phyloP scores from a whole-genome alignment of 2,113 vertebrate species.

The Dolichotis patagonum region DNA sequence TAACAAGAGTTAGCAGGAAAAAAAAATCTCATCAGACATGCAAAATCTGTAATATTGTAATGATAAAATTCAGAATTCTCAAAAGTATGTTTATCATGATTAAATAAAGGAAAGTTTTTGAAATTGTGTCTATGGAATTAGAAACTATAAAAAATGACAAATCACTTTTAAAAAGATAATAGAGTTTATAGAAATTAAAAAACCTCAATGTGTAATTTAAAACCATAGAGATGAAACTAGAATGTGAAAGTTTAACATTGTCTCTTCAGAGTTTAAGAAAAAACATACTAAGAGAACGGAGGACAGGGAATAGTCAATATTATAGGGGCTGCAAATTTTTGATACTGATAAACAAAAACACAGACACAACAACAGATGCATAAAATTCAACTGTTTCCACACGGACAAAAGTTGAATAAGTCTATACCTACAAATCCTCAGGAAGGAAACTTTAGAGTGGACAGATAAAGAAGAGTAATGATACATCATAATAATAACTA shows the following conservation, averaged over 20 bases:
- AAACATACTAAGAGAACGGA: not conserved
- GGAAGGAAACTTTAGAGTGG: not conserved
- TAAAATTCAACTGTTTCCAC: constrained; percentile 15
- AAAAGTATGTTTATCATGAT: not conserved
- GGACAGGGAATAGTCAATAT: not conserved
- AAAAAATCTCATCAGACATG: not conserved
- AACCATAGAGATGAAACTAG: not conserved
- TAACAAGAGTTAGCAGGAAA: not conserved
- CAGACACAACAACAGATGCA: not conserved
- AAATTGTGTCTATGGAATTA: not conserved
- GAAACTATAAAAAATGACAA: not conserved
- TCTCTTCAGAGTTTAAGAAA: not conserved
- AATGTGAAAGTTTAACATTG: not conserved
- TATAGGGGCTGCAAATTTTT: not conserved
- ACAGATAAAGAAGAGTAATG: not conserved
- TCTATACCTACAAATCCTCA: not conserved
- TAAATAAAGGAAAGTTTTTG: not conserved
- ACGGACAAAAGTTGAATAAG: constrained; percentile 25
- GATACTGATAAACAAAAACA: not conserved
- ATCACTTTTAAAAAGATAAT: not conserved
- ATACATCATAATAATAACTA: not conserved
- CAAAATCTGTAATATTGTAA: not conserved
- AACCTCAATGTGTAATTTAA: not conserved
- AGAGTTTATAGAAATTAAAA: constrained; percentile 37
- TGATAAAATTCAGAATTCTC: not conserved